These are phyloP conservation scores for Desmodus rotundus DNA, from an alignment of 2,113 vertebrate species.

Conservation along the genomic window DNA sequence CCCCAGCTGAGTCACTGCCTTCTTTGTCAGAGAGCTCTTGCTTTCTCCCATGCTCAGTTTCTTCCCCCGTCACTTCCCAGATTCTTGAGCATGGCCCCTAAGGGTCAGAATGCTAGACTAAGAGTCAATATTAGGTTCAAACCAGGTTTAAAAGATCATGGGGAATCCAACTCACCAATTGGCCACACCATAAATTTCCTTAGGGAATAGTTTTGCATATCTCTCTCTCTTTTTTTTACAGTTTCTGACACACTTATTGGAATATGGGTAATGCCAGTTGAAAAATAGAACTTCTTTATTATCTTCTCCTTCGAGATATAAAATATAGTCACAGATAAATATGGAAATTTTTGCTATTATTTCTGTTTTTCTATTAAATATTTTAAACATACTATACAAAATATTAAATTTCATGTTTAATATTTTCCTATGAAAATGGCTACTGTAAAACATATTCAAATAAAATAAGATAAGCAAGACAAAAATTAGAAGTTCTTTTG, in stretches of 20 bases:
- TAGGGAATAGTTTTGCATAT: neutral
- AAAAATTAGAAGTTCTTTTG: neutral
- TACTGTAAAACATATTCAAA: neutral
- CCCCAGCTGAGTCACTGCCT: neutral
- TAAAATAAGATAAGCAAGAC: neutral
- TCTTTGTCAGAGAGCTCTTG: neutral
- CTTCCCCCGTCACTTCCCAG: neutral
- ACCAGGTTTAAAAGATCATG: neutral
- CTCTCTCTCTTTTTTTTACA: neutral
- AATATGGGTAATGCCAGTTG: neutral
- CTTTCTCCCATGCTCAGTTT: neutral
- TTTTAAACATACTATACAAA: neutral
- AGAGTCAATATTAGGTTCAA: neutral
- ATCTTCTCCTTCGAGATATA: neutral
- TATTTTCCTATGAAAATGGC: neutral
- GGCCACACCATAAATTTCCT: neutral
- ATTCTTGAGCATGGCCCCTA: neutral
- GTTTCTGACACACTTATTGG: neutral
- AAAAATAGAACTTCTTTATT: neutral
- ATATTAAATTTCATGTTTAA: neutral
- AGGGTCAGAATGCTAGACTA: neutral
- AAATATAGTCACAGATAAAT: neutral
- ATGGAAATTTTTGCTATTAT: neutral
- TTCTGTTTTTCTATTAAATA: neutral
- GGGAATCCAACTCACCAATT: neutral